Conservation (phyloP, 2,113 vertebrate species). For the Thunnus thynnus region DNA sequence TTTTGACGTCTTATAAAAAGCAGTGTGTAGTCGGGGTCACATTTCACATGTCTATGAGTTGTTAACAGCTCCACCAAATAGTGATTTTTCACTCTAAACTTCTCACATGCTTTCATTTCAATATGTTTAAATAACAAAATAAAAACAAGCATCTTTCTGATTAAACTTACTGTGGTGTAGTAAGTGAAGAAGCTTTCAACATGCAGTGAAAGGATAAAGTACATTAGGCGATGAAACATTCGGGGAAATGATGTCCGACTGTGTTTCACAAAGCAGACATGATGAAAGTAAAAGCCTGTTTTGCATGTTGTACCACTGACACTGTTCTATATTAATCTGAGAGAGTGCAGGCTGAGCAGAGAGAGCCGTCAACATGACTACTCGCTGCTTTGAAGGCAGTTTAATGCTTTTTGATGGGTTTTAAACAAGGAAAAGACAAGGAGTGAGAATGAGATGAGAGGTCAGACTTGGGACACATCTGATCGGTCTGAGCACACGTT, state of each 20-base stretch:
- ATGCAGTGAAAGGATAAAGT: not conserved
- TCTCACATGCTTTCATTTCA: too few relatives aligned
- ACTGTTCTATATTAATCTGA: conserved; percentile 41
- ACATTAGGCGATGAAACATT: not conserved
- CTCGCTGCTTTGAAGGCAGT: not conserved
- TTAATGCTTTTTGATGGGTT: not conserved
- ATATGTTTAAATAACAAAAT: too few relatives aligned
- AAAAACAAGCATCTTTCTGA: too few relatives aligned
- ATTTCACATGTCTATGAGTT: too few relatives aligned
- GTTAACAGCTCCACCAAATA: too few relatives aligned
- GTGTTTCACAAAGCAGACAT: conserved; percentile 4
- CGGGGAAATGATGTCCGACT: not conserved
- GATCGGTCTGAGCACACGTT: too few relatives aligned
- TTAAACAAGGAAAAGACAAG: not conserved
- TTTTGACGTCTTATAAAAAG: too few relatives aligned
- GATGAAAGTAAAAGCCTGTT: conserved; percentile 20
- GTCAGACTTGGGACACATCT: not conserved
- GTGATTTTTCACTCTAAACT: too few relatives aligned
- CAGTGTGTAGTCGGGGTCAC: too few relatives aligned
- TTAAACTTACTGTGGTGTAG: too few relatives aligned
- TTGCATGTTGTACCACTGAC: conserved; percentile 25
- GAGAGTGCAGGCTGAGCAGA: not conserved
- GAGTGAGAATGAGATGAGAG: not conserved
- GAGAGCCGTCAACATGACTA: not conserved
- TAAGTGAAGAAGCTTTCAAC: too few relatives aligned